Evolutionary conservation across 2,797 vertebrate species (phyloP), one percentile per base, ranked within the genome.

Genomic region (Enteromius viviparus): DNA sequence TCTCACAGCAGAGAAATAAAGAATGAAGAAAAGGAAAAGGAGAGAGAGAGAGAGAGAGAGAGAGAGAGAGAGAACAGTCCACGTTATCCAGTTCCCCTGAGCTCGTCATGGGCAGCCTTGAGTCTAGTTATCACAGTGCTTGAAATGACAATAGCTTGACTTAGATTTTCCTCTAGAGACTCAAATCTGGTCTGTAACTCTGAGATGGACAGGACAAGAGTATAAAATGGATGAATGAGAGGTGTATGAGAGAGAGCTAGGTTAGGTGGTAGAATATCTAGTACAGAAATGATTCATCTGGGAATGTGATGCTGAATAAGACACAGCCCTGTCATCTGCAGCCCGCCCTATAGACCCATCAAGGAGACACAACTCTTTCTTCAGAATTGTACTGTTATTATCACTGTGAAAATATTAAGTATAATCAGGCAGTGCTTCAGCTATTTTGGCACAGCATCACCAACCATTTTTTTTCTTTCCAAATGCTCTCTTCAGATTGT

Each of bases 131-230:
- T 93, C 91, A 92, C 91, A 64, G 89, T 88, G 92, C 94, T 94
- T 93, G 92, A 94, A 94, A 94, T 94, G 93, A 94, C 94, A 95
- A 92, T 93, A 93, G 94, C 93, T 94, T 92, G 92, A 94, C 94
- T 94, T 92, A 90, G 89, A 91, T 93, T 92, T 92, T 87, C 84
- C 93, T 93, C 93, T 84, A 51, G 91, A 91, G 94, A 92, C 91
- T 82, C 84, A 87, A 90, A 91, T 93, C 91, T 91, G 91, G 92
- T 94, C 92, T 92, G 91, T 93, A 94, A 93, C 90, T 86, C 89
- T 60, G 85, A 87, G 85, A 84, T 78, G 79, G 87, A 87, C 77
- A 82, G 80, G 60, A 84, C 76, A n/a, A 40, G 69, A 83, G 71
- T 64, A 86, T 84, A 40, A 82, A 85, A 81, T 65, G 74, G 82